Conservation (phyloP, 2,113 vertebrate species). For the Pollimyrus isidori region DNA sequence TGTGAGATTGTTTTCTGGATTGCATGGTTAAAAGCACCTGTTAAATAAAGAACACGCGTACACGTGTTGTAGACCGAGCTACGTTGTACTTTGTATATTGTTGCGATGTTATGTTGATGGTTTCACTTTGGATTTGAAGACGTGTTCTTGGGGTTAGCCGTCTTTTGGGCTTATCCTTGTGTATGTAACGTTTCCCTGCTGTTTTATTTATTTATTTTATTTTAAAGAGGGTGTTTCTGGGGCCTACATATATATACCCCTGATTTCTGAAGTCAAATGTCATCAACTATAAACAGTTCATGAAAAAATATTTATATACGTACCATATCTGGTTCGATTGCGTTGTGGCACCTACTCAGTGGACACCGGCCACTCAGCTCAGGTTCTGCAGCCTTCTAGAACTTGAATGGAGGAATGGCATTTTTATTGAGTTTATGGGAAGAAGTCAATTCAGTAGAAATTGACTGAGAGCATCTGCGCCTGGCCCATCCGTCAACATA, state of each 20-base stretch:
- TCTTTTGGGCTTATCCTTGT: neutral
- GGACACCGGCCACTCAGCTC: neutral
- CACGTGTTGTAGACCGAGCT: neutral
- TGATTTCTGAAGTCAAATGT: neutral
- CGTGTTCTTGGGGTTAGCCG: neutral
- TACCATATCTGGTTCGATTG: neutral
- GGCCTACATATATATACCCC: neutral
- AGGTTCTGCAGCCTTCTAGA: constrained; percentile 26
- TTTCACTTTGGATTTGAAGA: neutral
- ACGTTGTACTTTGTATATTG: neutral
- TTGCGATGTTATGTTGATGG: neutral
- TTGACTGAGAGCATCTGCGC: constrained; percentile 38
- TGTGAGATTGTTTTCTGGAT: neutral
- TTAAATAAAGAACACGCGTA: neutral
- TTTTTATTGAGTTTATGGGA: constrained; percentile 30
- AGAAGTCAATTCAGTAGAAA: constrained; percentile 40
- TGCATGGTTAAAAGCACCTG: neutral
- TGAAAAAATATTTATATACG: neutral
- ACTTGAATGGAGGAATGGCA: constrained; percentile 19
- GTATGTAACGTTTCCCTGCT: neutral
- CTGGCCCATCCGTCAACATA: constrained; percentile 25
- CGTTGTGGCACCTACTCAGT: neutral
- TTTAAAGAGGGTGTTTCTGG: neutral
- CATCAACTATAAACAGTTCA: neutral
- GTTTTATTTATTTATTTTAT: neutral